A percentile compares a stretch with the other conserved stretches of the same genome.
Conservation (phyloP, 2,888 invertebrate species). For the Anthoptus insignis region DNA sequence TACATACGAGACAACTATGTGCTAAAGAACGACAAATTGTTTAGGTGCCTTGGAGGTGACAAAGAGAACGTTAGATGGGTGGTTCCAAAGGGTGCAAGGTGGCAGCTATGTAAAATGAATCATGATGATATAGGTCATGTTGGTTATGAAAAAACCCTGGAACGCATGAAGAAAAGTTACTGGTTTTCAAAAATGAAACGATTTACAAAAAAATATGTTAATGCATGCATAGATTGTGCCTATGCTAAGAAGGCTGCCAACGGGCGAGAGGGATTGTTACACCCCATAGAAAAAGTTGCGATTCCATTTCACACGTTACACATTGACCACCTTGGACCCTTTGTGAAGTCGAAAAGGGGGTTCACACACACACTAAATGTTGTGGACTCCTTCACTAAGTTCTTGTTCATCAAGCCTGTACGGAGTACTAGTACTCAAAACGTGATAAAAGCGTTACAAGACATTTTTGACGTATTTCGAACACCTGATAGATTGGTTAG, state of each 20-base stretch:
- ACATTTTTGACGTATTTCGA: background rate
- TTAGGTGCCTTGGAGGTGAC: constrained; percentile 39
- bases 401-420: background rate
- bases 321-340: constrained; percentile 46
- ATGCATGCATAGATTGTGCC: constrained; percentile 61
- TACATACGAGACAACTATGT: constrained; percentile 45
- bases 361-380: constrained; percentile 34
- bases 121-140: constrained; percentile 58
- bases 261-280: constrained; percentile 40
- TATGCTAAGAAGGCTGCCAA: constrained; percentile 46
- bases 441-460: background rate
- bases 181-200: constrained; percentile 66
- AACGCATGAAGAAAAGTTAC: constrained; percentile 56
- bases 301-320: constrained; percentile 45
- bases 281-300: constrained; percentile 46
- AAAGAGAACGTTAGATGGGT: constrained; percentile 50
- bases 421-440: background rate
- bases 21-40: constrained; percentile 45
- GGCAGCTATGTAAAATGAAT: constrained; percentile 55
- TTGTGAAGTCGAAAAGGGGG: constrained; percentile 63
- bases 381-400: constrained; percentile 33
- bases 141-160: constrained; percentile 45
- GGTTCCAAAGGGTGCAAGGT: constrained; percentile 53
- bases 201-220: constrained; percentile 62
- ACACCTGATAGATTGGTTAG: background rate